phyloP scores from a whole-genome alignment of 2,888 invertebrate species.

The Chesias legatella region DNA sequence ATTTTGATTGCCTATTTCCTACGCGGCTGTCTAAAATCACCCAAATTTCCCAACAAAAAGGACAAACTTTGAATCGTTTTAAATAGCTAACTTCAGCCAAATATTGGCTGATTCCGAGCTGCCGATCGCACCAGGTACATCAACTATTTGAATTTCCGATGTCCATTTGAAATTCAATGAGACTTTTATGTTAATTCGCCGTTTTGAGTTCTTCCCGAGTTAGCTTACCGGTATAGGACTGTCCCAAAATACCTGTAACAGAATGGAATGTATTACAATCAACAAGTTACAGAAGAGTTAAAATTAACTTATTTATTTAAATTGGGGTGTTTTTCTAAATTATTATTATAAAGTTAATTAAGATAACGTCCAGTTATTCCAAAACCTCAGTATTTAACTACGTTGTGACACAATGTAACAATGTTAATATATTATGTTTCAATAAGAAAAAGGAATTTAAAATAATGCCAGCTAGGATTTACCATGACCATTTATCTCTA shows the following conservation, averaged over 20 bases:
- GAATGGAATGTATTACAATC: constrained; percentile 32
- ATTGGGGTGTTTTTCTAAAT: too few species aligned
- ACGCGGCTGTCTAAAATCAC: constrained; percentile 6
- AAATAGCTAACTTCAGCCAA: constrained; percentile 18
- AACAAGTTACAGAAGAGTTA: constrained; percentile 2
- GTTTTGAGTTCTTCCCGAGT: constrained; percentile 35
- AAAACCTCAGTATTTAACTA: too few species aligned
- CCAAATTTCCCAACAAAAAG: constrained; percentile 7
- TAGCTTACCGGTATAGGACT: constrained; percentile 52
- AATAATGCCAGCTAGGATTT: too few species aligned
- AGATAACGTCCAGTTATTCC: too few species aligned
- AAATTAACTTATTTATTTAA: too few species aligned
- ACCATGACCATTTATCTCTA: too few species aligned
- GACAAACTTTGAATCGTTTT: constrained; percentile 5
- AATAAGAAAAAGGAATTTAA: too few species aligned
- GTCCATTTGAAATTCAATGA: constrained; percentile 52
- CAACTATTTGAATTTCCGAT: constrained; percentile 55
- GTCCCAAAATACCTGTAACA: constrained; percentile 76
- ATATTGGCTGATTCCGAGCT: constrained; percentile 34
- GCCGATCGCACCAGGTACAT: constrained; percentile 35
- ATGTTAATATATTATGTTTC: too few species aligned
- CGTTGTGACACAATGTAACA: too few species aligned
- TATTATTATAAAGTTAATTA: too few species aligned
- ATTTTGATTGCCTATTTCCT: constrained; percentile 23
- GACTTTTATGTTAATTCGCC: constrained; percentile 56